A percentile compares a stretch with the other conserved stretches of the same genome.
phyloP scores from a whole-genome alignment of 2,113 vertebrate genomes.

The Lepisosteus osseus region DNA sequence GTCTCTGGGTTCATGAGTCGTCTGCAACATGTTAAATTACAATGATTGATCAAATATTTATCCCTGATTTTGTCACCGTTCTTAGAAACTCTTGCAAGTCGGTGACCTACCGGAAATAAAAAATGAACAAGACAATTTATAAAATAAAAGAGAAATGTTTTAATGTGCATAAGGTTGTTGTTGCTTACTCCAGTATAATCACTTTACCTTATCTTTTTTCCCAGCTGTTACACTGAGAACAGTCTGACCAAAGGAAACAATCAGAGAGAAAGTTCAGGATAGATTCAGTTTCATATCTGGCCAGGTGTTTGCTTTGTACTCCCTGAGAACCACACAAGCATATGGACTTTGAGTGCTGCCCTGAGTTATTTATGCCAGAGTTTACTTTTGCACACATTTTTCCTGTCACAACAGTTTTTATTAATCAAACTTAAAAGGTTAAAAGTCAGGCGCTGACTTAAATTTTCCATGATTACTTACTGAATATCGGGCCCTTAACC shows the following conservation, averaged over 20 bases:
- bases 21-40: no score
- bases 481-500: neutral
- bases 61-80: no score
- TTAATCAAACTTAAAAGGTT: constrained; percentile 8
- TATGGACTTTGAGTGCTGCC: constrained; percentile 30
- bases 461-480: constrained; percentile 2
- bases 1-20: no score
- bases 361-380: constrained; percentile 48
- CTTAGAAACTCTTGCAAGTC: no score
- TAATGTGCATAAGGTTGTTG: no score
- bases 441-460: constrained; percentile 12
- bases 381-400: constrained; percentile 10
- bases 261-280: constrained; percentile 53
- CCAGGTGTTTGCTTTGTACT: constrained; percentile 67
- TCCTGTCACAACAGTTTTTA: constrained; percentile 6
- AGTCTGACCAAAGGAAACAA: constrained; percentile 42
- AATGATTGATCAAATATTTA: no score
- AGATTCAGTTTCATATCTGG: constrained; percentile 64
- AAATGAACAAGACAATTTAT: no score
- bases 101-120: no score
- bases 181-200: constrained; percentile 10
- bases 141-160: no score
- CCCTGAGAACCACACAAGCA: constrained; percentile 49
- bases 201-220: constrained; percentile 50
- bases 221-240: constrained; percentile 34